Evolutionary conservation across 1,140 invertebrate species (phyloP).

Genomic region (Neoseiulus cucumeris): DNA sequence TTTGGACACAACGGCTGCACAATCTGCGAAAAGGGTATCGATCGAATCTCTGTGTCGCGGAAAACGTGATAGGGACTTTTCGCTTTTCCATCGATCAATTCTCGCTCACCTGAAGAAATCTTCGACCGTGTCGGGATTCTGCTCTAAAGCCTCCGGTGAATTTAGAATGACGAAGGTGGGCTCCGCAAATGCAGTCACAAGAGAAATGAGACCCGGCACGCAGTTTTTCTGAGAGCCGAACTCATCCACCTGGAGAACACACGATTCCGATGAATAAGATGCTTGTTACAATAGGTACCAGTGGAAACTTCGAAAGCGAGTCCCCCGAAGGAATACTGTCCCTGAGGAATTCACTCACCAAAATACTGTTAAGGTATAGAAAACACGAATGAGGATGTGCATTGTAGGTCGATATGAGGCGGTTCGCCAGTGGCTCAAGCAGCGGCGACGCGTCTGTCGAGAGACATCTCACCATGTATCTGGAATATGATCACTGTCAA

Average conservation of each 20-base stretch:
- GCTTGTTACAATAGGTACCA: background rate
- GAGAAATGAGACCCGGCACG: background rate
- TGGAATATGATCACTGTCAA: background rate
- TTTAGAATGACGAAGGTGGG: background rate
- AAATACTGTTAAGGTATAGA: background rate
- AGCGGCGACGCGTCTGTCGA: background rate
- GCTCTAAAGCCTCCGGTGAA: background rate
- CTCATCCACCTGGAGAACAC: background rate
- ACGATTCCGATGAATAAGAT: background rate
- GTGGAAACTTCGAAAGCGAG: background rate
- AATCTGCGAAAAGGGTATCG: background rate
- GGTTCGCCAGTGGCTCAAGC: background rate
- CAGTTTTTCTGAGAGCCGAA: background rate
- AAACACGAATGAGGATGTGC: background rate
- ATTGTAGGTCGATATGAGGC: background rate
- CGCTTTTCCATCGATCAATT: too few species aligned
- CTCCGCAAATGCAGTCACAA: background rate
- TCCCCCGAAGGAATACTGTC: background rate
- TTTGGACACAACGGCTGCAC: background rate
- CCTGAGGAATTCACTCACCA: background rate
- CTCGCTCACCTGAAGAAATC: background rate
- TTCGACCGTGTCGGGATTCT: slow-evolving; percentile 1
- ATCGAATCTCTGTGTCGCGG: too few species aligned
- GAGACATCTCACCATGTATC: background rate
- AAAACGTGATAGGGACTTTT: too few species aligned